These are phyloP conservation scores for Lepidocyrtinus sp. DNA, from an alignment of 2,888 invertebrate genomes.

Conservation along the genomic window DNA sequence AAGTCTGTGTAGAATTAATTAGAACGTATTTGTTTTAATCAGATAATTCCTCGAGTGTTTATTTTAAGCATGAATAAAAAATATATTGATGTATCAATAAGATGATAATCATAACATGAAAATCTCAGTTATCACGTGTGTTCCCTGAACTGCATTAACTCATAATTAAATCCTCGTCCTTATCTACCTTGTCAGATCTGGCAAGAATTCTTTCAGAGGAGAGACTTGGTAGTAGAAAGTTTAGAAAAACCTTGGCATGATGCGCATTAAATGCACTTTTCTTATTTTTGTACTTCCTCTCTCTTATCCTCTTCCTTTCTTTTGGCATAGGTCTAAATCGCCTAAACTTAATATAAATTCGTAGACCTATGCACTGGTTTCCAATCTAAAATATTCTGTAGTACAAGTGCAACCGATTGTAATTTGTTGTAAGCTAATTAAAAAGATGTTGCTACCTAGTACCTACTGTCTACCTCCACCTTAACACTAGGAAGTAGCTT, in stretches of 20 bases:
- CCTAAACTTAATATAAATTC: no score
- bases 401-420: no score
- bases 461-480: no score
- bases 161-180: not conserved
- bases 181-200: not conserved
- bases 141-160: not conserved
- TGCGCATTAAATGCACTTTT: conserved; percentile 9
- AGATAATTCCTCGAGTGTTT: no score
- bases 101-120: no score
- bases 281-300: not conserved
- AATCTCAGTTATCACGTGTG: not conserved
- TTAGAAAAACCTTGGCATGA: not conserved
- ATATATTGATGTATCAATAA: no score
- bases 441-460: not conserved
- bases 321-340: no score
- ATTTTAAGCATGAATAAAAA: no score
- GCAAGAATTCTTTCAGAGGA: not conserved
- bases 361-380: no score
- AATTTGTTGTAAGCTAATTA: conserved; percentile 1
- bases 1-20: no score
- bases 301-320: conserved; percentile 10
- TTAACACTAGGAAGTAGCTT: not conserved
- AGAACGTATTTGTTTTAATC: no score
- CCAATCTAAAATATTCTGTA: no score
- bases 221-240: not conserved